These are phyloP conservation scores for Pocillopora damicornis DNA, from an alignment of 64 coral and sea anemone genomes.

Conservation along the genomic window DNA sequence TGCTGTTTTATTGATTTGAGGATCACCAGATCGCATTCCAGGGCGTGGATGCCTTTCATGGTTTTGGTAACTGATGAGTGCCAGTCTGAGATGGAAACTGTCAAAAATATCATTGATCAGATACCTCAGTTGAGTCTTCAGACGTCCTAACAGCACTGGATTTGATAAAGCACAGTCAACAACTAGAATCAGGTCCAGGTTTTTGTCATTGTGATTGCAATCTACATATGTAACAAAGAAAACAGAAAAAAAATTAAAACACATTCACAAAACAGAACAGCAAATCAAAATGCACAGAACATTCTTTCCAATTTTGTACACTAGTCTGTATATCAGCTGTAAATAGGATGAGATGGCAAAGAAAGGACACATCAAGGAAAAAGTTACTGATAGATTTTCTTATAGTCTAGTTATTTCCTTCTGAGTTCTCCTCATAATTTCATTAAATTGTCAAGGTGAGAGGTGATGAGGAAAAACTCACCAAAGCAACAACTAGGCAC, in stretches of 20 bases:
- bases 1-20: not conserved
- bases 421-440: no score
- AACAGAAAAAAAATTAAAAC: not conserved
- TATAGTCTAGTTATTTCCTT: no score
- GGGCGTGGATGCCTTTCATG: not conserved
- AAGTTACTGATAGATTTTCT: no score
- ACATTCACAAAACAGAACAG: not conserved
- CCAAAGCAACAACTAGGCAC: no score
- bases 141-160: not conserved
- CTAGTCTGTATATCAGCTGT: not conserved
- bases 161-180: slow-evolving; percentile 10
- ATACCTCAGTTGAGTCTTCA: not conserved
- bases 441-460: no score
- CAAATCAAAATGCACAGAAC: not conserved
- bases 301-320: not conserved
- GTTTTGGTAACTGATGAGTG: slow-evolving; percentile 31
- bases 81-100: slow-evolving; percentile 1
- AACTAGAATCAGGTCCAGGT: slow-evolving; percentile 4
- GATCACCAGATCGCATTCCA: not conserved
- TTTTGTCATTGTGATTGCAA: slow-evolving; percentile 14
- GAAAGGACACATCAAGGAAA: no score
- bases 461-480: no score
- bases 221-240: not conserved
- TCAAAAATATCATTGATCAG: not conserved
- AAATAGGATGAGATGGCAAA: not conserved